Conservation (phyloP, 23 tunicate species). For the Clavelina lepadiformis region DNA sequence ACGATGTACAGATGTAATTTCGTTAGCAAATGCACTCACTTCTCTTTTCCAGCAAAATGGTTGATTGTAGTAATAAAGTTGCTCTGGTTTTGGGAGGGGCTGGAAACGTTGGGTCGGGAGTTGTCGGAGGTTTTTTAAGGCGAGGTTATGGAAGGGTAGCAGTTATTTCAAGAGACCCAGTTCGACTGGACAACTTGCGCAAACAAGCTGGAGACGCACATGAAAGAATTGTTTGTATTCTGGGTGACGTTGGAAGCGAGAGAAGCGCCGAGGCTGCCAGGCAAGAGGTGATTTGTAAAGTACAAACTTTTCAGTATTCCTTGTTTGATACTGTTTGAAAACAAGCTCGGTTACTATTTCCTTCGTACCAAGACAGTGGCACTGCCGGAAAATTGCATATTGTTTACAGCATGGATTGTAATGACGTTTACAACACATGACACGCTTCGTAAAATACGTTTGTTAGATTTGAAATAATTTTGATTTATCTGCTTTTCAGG, state of each 20-base stretch:
- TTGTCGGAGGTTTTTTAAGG: slow-evolving; percentile 61
- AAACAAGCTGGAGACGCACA: slow-evolving; percentile 11
- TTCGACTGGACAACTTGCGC: slow-evolving; percentile 49
- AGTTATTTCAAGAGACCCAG: slow-evolving; percentile 66
- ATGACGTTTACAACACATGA: no score
- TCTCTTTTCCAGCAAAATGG: slow-evolving; percentile 30
- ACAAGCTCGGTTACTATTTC: neutral
- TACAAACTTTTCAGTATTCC: neutral
- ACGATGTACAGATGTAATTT: no score
- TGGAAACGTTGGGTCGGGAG: slow-evolving; percentile 84
- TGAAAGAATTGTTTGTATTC: slow-evolving; percentile 36
- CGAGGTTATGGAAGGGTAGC: slow-evolving; percentile 59
- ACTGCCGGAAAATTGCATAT: no score
- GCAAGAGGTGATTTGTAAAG: slow-evolving; percentile 34
- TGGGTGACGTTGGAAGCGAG: slow-evolving; percentile 66
- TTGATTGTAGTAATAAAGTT: slow-evolving; percentile 55
- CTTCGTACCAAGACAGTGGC: neutral
- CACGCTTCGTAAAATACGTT: no score
- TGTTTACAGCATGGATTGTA: no score
- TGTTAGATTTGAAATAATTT: neutral
- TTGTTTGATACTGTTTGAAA: neutral
- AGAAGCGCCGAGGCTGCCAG: slow-evolving; percentile 53
- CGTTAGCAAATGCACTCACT: no score
- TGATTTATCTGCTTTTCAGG: slow-evolving; percentile 42
- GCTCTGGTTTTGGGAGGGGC: slow-evolving; percentile 88